Evolutionary conservation across 2,888 invertebrate species (phyloP).

Genomic region (Uloborus plumipes): DNA sequence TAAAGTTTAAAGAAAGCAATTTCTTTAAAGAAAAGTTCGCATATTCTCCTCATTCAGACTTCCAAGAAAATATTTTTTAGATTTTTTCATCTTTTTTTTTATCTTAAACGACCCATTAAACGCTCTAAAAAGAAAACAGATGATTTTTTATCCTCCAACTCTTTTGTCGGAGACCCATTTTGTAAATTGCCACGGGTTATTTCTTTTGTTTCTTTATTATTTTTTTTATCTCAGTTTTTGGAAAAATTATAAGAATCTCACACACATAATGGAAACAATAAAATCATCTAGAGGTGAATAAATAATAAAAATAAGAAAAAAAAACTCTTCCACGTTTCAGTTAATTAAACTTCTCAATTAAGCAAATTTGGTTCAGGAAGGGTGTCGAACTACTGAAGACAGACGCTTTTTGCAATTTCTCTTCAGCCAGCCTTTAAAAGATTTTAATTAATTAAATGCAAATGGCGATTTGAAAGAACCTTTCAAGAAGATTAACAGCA

Average conservation of each 20-base stretch:
- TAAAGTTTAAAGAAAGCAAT: conserved; percentile 39
- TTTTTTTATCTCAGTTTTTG: conserved; percentile 25
- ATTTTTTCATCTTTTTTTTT: background rate
- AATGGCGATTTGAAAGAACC: conserved; percentile 49
- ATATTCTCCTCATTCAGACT: conserved; percentile 27
- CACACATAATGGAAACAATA: conserved; percentile 61
- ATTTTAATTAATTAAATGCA: conserved; percentile 62
- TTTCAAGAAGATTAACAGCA: conserved; percentile 50
- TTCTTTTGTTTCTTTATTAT: conserved; percentile 26
- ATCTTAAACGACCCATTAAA: conserved; percentile 60
- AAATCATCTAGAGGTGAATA: conserved; percentile 49
- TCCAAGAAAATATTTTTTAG: conserved; percentile 10
- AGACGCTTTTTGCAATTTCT: conserved; percentile 41
- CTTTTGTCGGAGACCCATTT: conserved; percentile 56
- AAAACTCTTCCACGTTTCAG: conserved; percentile 21
- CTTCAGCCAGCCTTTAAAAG: conserved; percentile 10
- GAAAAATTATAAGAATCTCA: conserved; percentile 59
- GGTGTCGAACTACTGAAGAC: conserved; percentile 30
- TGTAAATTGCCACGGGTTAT: conserved; percentile 58
- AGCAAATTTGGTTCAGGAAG: conserved; percentile 51
- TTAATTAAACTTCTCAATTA: conserved; percentile 62
- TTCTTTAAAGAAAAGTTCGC: conserved; percentile 15
- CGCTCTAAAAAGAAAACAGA: conserved; percentile 44
- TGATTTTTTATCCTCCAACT: conserved; percentile 21
- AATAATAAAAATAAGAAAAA: conserved; percentile 41